Conservation (phyloP, 2,888 invertebrate species). For the Tetheella fluctuosa region DNA sequence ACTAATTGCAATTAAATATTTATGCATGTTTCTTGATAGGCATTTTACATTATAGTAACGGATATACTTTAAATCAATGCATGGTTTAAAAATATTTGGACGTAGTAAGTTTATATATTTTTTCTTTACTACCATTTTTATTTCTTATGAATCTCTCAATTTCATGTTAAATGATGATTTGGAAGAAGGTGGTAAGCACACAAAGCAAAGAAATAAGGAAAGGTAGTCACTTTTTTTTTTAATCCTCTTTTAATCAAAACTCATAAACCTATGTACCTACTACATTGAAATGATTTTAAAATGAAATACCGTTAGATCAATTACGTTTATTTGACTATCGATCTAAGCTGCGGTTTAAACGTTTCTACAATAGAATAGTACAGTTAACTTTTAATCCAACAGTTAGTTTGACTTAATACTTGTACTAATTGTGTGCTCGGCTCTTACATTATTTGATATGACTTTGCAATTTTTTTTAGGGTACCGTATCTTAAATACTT, state of each 20-base stretch:
- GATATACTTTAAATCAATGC: background rate
- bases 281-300: background rate
- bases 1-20: constrained; percentile 9
- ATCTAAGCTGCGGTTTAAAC: constrained; percentile 1
- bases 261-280: no score
- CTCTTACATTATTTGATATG: background rate
- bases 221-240: no score
- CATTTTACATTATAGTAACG: background rate
- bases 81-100: background rate
- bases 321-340: background rate
- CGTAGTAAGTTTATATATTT: no score
- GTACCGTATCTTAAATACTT: background rate
- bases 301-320: background rate
- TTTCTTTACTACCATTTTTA: no score
- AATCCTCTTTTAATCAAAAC: no score
- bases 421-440: background rate
- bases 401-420: background rate
- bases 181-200: no score
- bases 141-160: no score
- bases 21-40: background rate
- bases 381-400: constrained; percentile 5
- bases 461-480: background rate
- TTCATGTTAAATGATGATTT: no score
- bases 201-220: no score
- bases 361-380: background rate